Percentiles rank a stretch among this genome's conserved stretches.
phyloP scores from a whole-genome alignment of 2,797 vertebrate species.

The Orestias chungarensis region DNA sequence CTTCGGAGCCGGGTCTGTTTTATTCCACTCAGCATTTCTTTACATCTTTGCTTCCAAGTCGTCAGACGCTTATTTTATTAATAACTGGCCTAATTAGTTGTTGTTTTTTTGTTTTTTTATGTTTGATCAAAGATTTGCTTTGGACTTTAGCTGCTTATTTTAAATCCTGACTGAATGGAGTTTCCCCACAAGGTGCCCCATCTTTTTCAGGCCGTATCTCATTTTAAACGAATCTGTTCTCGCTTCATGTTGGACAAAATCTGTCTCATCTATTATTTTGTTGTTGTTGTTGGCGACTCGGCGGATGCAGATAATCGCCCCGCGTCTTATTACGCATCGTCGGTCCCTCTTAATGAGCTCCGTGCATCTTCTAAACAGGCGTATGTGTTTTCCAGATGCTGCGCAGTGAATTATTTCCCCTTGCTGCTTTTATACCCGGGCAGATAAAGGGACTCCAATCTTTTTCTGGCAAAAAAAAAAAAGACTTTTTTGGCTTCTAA shows the following conservation, averaged over 20 bases:
- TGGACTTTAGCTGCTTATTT: not conserved
- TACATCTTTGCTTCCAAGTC: not conserved
- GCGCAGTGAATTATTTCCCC: conserved; percentile 27
- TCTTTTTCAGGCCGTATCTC: not conserved
- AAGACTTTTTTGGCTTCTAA: not conserved
- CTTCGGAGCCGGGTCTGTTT: too few relatives aligned
- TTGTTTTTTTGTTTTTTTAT: too few relatives aligned
- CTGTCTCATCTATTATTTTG: not conserved
- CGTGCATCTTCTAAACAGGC: conserved; percentile 11
- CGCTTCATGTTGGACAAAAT: not conserved
- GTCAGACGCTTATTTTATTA: not conserved
- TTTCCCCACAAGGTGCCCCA: conserved; percentile 1
- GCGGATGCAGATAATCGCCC: conserved; percentile 54
- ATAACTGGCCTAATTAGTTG: not conserved
- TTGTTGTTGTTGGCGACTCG: conserved; percentile 19
- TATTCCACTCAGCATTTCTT: not conserved
- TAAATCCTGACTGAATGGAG: not conserved
- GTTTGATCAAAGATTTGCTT: not conserved
- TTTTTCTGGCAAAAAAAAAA: not conserved
- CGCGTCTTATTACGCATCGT: conserved; percentile 52
- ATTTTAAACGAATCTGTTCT: not conserved
- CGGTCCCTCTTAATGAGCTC: conserved; percentile 63
- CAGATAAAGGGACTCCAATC: not conserved
- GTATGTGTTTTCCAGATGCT: conserved; percentile 29
- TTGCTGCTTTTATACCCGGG: not conserved